Base-by-base conservation (phyloP, 2,113 vertebrate genomes). In the Smithornis capensis region DNA sequence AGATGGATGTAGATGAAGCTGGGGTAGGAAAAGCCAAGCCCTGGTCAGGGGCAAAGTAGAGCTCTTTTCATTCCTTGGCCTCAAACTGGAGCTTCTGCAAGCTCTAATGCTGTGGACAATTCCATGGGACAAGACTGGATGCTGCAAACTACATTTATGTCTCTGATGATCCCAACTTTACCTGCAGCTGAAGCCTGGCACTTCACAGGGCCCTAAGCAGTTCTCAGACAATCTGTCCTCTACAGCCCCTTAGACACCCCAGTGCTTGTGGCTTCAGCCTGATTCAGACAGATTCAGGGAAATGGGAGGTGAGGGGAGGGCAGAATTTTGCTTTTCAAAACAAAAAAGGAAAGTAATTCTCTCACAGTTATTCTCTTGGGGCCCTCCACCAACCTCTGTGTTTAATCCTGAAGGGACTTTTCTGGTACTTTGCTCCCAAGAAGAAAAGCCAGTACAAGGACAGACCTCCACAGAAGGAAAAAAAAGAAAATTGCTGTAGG, bases 301-400 rank as follows among this genome's bases (percentile, higher is more conserved):
- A 14, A 19, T 10, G 27, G 23, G 14, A 33, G 5, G 1, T 29
- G 7, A 37, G 44, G 1, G 11, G 31, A 21, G 7, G 12, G 14
- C 1, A 12, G 21, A 24, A 44, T 62, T 87, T 33, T 89, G 10
- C 40, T 65, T 68, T 80, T 71, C 23, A 87, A 75, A 47, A 8
- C 7, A 42, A 44, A 75, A 47, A 81, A 75, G 12, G 14, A 83
- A 62, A 49, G n/a, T 7, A 49, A 69, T 81, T n/a, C n/a, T n/a
- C n/a, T n/a, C n/a, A n/a, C n/a, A n/a, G n/a, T n/a, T n/a, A n/a
- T n/a, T n/a, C n/a, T n/a, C n/a, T n/a, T n/a, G n/a, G n/a, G n/a
- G 9, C 38, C 4, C 3, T 19, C 10, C 27, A 33, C 4, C 5
- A 38, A 23, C 19, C 22, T 35, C 53, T 33, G 13, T 12, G 6